phyloP scores from a whole-genome alignment of 2,888 invertebrate genomes.

The Meganola albula region DNA sequence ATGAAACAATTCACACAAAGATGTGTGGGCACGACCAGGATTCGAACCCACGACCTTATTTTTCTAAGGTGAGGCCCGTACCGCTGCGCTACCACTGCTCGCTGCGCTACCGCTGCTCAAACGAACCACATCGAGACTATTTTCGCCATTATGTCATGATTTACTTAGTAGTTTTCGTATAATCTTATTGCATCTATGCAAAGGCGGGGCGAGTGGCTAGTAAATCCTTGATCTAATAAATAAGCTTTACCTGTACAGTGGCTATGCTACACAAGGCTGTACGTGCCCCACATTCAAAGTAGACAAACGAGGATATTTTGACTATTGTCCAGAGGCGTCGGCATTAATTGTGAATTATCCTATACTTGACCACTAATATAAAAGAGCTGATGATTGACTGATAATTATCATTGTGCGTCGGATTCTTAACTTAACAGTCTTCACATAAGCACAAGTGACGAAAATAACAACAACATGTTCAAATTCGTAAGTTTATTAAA shows the following conservation, averaged over 20 bases:
- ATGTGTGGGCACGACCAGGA: too few relatives aligned
- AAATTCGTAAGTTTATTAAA: conserved; percentile 74
- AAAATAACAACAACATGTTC: conserved; percentile 53
- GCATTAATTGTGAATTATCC: conserved; percentile 15
- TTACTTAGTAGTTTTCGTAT: too few relatives aligned
- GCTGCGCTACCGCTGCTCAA: too few relatives aligned
- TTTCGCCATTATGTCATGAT: too few relatives aligned
- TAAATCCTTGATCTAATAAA: conserved; percentile 45
- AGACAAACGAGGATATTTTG: conserved; percentile 52
- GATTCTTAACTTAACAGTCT: conserved; percentile 24
- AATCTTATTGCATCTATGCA: too few relatives aligned
- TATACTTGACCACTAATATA: conserved; percentile 36
- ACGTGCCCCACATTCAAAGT: conserved; percentile 57
- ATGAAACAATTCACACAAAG: too few relatives aligned
- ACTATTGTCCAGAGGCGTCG: conserved; percentile 47
- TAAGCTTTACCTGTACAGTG: conserved; percentile 32
- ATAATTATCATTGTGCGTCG: conserved; percentile 33
- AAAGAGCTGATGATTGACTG: conserved; percentile 29
- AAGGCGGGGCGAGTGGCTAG: too few relatives aligned
- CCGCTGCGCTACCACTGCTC: too few relatives aligned
- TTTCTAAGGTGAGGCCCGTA: too few relatives aligned
- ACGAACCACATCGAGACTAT: too few relatives aligned
- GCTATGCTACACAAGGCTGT: conserved; percentile 49
- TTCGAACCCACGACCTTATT: too few relatives aligned
- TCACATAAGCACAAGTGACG: conserved; percentile 18